Conservation (phyloP, 2,888 invertebrate genomes). For the Troglohyphantes excavatus region DNA sequence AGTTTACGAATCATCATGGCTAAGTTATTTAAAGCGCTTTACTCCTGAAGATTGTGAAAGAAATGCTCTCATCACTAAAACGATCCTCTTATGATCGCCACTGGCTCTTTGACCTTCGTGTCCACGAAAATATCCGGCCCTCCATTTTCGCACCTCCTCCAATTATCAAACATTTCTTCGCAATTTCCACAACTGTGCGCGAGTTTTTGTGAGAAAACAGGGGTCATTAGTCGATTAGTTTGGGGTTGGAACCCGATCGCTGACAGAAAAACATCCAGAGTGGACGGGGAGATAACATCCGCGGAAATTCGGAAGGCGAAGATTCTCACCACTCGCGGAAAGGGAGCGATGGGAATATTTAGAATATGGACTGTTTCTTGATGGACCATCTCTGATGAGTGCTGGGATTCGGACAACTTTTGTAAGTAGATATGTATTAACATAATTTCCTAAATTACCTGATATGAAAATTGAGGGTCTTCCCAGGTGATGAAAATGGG, state of each 20-base stretch:
- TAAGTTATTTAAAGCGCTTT: too few species aligned
- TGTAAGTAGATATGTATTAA: too few species aligned
- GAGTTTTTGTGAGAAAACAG: constrained; percentile 1
- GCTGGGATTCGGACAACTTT: not conserved
- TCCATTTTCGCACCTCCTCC: not conserved
- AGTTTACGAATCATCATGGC: too few species aligned
- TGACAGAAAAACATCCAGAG: not conserved
- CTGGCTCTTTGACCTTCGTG: not conserved
- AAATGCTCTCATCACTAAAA: too few species aligned
- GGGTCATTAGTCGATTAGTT: constrained; percentile 5
- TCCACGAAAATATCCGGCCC: not conserved
- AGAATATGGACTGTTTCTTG: not conserved
- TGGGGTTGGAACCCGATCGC: not conserved
- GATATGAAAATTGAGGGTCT: too few species aligned
- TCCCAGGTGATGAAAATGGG: too few species aligned
- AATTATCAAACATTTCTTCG: not conserved
- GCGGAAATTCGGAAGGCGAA: not conserved
- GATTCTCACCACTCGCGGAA: not conserved
- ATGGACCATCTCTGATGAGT: not conserved
- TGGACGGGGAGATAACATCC: not conserved
- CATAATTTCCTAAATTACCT: too few species aligned
- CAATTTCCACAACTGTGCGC: not conserved
- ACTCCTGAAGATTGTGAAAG: too few species aligned
- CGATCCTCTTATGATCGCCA: too few species aligned
- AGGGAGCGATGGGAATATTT: not conserved